Base-by-base conservation (phyloP, 2,888 invertebrate species). In the Agrotis exclamationis region DNA sequence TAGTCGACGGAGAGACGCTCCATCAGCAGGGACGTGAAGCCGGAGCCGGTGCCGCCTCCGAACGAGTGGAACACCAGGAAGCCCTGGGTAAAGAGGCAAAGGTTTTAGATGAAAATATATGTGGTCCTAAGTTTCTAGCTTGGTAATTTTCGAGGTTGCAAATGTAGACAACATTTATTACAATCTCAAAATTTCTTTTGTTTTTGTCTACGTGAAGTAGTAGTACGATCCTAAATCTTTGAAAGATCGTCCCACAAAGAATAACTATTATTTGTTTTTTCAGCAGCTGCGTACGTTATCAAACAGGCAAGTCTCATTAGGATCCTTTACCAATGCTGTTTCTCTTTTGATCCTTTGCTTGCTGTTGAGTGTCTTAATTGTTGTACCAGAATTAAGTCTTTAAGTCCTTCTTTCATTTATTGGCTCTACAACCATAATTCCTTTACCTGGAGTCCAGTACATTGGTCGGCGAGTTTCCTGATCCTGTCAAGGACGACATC, bases 1-100 rank as follows among this genome's bases (percentile, higher is more conserved):
- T 99, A 99, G 94, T 99, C 99, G 2, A 99, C 98, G 59, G 98
- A 98, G 51, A 99, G 97, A 60, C 98, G 97, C 94, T 99, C 99
- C 99, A 99, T 99, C 76, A 99, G 96, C 80, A 99, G 96, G 3
- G 99, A 99, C 0, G 99, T 98, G 95, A 99, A 99, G 24, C 99
- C 99, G 48, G 98, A 99, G 64, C 99, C 99, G 83, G 98, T 99
- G 83, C 99, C 99, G 79, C 97, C 98, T 73, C 98, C 99, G 91
- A 99, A 99, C 18, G 98, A 98, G 94, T 99, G 99, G 96, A 99
- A 99, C 85, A 99, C 98, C 87, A 99, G 97, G 95, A 99, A 99
- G 39, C 99, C 99, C 97, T 98, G 63, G 0, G 45, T 2, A 59
- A 16, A 18, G 57, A 39, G 7, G 1, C 13, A 48, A 20, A 7